Base-by-base conservation (phyloP, 2,888 invertebrate species). In the Eupithecia inturbata region DNA sequence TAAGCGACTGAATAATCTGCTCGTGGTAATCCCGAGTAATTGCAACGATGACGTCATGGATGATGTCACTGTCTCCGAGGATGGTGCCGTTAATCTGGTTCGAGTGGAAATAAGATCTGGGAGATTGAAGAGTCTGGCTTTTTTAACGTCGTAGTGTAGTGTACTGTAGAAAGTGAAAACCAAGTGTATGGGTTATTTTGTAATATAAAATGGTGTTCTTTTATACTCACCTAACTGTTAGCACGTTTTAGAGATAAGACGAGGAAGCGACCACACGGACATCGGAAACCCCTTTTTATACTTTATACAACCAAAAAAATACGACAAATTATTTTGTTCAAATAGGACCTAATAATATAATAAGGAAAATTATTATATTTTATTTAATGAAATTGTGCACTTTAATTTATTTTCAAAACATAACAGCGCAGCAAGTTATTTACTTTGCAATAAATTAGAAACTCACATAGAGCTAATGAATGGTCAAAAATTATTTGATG, bases 21-120 rank as follows among this genome's bases (percentile, higher is more conserved):
- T 3, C 67, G 67, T 66, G 66, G 63, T 53, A 53, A 75, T 66
- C 36, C 39, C 53, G 45, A 67, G 62, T 70, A 72, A 70, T 72
- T 66, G 68, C 60, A 63, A 19, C 31, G 16, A 41, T 71, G 68
- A 70, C 70, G 75, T 67, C 66, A 71, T 45, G 69, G 28, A 70
- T 75, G 75, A 75, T 63, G 75, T 75, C 75, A 75, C 71, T 57
- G 67, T 75, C 69, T 67, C 63, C 67, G 69, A 71, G 68, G n/a
- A 57, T 12, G 19, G 66, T 75, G 16, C 45, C 41, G 64, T 75
- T 19, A 72, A 70, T 71, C 71, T 41, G 68, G 31, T 64, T 68
- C 70, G 49, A 75, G 72, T 72, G 75, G 72, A 72, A 67, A 72
- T 72, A 63, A 57, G 41, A 67, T 39, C 70, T 70, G 33, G 28